These are phyloP conservation scores for Drosophila lowei DNA, from an alignment of 1,140 invertebrate species.

Conservation along the genomic window DNA sequence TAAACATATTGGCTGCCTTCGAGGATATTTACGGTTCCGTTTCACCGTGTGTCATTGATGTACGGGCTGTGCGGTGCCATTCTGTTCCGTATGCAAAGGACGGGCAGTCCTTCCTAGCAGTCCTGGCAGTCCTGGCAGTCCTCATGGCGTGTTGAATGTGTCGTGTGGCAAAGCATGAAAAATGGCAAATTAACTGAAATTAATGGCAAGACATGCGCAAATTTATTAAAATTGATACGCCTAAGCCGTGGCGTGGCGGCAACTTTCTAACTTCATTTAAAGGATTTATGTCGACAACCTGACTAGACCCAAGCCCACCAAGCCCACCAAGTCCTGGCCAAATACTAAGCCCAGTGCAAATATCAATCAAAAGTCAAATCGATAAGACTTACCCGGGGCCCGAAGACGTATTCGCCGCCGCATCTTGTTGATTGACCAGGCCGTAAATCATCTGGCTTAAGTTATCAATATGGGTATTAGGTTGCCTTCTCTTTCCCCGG, in stretches of 20 bases:
- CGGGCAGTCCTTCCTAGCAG: neutral
- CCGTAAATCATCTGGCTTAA: slow-evolving; percentile 74
- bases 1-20: slow-evolving; percentile 77
- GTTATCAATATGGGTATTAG: slow-evolving; percentile 78
- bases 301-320: neutral
- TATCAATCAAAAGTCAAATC: slow-evolving; percentile 81
- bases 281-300: slow-evolving; percentile 66
- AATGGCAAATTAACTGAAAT: slow-evolving; percentile 80
- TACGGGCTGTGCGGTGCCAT: slow-evolving; percentile 44
- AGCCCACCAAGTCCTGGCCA: slow-evolving; percentile 2
- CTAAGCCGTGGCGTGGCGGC: slow-evolving; percentile 30
- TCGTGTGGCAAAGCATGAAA: slow-evolving; percentile 70
- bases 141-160: slow-evolving; percentile 42
- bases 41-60: slow-evolving; percentile 73
- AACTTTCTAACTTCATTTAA: slow-evolving; percentile 76
- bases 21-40: slow-evolving; percentile 66
- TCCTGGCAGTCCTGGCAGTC: neutral
- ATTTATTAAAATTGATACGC: slow-evolving; percentile 80
- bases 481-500: slow-evolving; percentile 5
- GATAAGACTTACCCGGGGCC: slow-evolving; percentile 60
- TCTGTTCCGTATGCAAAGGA: slow-evolving; percentile 60
- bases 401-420: slow-evolving; percentile 32
- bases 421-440: slow-evolving; percentile 36
- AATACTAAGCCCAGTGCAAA: slow-evolving; percentile 47
- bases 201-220: slow-evolving; percentile 70